Base-by-base conservation (phyloP, 2,888 invertebrate species). In the Brachynemurus nebulosus region DNA sequence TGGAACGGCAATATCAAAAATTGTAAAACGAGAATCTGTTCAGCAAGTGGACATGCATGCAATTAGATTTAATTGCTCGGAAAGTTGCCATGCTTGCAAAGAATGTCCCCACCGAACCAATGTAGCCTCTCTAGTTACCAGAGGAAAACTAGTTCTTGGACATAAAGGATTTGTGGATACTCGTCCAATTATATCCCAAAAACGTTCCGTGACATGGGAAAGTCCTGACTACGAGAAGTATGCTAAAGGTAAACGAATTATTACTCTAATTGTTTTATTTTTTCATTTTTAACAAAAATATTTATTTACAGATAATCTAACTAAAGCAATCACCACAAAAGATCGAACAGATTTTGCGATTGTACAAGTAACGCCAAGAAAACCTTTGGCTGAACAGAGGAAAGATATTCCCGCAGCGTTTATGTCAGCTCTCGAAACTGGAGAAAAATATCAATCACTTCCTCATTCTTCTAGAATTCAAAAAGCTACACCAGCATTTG, bases 401-500 rank as follows among this genome's bases (percentile, higher is more conserved):
- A n/a, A 36, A 11, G 36, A 16, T 17, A 36, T 18, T 18, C 36
- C 36, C 1, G 19, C n/a, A 36, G 11, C 14, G n/a, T 16, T 16
- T 16, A 6, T n/a, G 19, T 17, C 17, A 6, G 9, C 11, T 16
- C 6, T 17, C 17, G n/a, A 11, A 12, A 36, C 30, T 8, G 14
- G 30, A 12, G 14, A n/a, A 12, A 12, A n/a, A n/a, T 12, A 30
- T 12, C 30, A 30, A 12, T 30, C 30, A 30, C n/a, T n/a, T n/a
- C n/a, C 4, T 7, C 14, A 30, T 30, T 30, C n/a, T 6, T 14
- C 30, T 8, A 30, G n/a, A 11, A n/a, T 30, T n/a, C 30, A 18
- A 17, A 18, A 36, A 9, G 80, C 80, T 58, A 82, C 88, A 2
- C 85, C 88, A 0, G 74, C 80, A 57, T 86, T 90, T 57, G 67